Evolutionary conservation across 2,888 invertebrate species (phyloP).

Genomic region (Subacronicta megacephala): DNA sequence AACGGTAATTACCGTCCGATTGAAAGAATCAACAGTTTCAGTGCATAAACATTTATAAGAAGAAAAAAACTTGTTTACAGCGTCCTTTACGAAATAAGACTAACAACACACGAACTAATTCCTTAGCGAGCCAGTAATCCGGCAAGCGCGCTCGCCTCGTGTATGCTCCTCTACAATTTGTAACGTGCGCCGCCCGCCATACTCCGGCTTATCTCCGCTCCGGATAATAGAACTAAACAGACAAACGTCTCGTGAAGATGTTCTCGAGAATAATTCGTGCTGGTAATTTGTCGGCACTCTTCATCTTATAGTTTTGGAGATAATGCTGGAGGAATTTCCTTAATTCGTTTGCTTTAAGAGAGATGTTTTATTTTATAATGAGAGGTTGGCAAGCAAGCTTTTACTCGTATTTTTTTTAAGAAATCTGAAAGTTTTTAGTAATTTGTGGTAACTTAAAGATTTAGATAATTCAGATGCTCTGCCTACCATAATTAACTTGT

Average conservation of each 20-base stretch:
- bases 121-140: constrained; percentile 38
- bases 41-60: no score
- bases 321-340: constrained; percentile 17
- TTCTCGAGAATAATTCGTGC: constrained; percentile 47
- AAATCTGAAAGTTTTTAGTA: no score
- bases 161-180: constrained; percentile 27
- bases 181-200: constrained; percentile 34
- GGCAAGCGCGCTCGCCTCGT: constrained; percentile 24
- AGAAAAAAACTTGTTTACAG: no score
- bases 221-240: constrained; percentile 47
- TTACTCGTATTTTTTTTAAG: not conserved
- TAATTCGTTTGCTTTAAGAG: constrained; percentile 29
- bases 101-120: constrained; percentile 1
- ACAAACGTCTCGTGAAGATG: constrained; percentile 41
- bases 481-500: no score
- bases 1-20: no score
- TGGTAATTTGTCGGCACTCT: constrained; percentile 48
- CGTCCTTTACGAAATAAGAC: not conserved
- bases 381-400: not conserved
- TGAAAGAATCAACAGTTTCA: no score
- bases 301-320: constrained; percentile 27
- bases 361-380: constrained; percentile 4
- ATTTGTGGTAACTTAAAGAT: no score
- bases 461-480: no score
- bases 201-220: constrained; percentile 46